Percentiles rank a stretch among this genome's conserved stretches.
These are phyloP conservation scores for Willowsia nigromaculata DNA, from an alignment of 2,888 invertebrate genomes.

Conservation along the genomic window DNA sequence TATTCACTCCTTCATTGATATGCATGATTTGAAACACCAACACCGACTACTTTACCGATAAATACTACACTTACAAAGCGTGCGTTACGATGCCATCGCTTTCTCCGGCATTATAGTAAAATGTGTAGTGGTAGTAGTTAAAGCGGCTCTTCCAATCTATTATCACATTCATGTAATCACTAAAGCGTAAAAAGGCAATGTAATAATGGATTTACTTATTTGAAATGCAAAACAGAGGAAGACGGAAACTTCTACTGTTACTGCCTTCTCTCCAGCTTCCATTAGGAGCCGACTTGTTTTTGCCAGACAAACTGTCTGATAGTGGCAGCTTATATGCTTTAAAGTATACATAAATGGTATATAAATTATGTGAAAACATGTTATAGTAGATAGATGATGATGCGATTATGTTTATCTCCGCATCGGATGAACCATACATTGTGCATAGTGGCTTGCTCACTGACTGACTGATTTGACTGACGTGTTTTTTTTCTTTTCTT, in stretches of 20 bases:
- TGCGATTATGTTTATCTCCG: conserved; percentile 63
- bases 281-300: conserved; percentile 12
- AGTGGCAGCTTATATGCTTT: not conserved
- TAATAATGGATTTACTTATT: conserved; percentile 52
- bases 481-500: conserved; percentile 33
- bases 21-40: conserved; percentile 37
- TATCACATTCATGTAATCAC: conserved; percentile 63
- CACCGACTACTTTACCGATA: conserved; percentile 3
- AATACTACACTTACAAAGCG: conserved; percentile 6
- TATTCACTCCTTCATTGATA: conserved; percentile 30
- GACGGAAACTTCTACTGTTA: not conserved
- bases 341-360: not conserved
- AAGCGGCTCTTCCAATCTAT: conserved; percentile 39
- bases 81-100: not conserved
- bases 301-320: conserved; percentile 36
- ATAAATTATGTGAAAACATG: not conserved
- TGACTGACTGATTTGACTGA: conserved; percentile 65
- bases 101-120: conserved; percentile 20
- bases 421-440: conserved; percentile 42
- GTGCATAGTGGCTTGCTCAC: not conserved
- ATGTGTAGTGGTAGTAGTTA: conserved; percentile 11
- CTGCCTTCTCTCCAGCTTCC: not conserved
- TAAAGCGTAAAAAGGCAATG: conserved; percentile 52
- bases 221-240: conserved; percentile 59
- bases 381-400: conserved; percentile 32